Conservation (phyloP, 2,888 invertebrate genomes). For the Idaea aversata region DNA sequence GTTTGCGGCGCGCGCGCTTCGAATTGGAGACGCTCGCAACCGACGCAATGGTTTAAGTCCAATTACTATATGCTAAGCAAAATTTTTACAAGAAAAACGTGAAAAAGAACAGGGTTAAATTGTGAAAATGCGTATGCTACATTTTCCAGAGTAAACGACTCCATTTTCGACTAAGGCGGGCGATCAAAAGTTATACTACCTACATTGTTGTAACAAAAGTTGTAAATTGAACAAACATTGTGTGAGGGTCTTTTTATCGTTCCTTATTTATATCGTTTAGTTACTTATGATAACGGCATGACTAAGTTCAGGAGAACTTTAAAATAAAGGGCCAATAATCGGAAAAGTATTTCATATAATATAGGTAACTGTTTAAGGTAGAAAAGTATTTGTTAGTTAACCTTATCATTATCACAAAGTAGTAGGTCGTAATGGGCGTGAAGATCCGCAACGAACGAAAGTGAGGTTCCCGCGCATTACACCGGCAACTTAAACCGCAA, state of each 20-base stretch:
- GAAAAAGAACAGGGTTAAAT: conserved; percentile 16
- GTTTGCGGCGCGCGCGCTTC: conserved; percentile 46
- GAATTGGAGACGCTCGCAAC: conserved; percentile 4
- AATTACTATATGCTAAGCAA: conserved; percentile 44
- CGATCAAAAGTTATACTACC: background rate
- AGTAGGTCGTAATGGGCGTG: conserved; percentile 38
- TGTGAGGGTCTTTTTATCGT: background rate
- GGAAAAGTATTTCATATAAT: too few relatives aligned
- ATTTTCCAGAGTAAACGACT: background rate
- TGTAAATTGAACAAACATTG: too few relatives aligned
- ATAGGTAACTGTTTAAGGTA: too few relatives aligned
- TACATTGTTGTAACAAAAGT: too few relatives aligned
- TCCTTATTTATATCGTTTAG: background rate
- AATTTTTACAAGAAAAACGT: conserved; percentile 35
- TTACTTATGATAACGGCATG: background rate
- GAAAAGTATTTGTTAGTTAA: background rate
- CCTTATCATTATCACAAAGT: conserved; percentile 25
- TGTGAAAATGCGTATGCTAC: conserved; percentile 7
- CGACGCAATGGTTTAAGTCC: background rate
- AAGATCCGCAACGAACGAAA: conserved; percentile 66
- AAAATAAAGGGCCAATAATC: background rate
- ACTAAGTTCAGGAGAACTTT: background rate
- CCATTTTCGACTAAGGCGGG: background rate
- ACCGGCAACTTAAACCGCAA: conserved; percentile 50
- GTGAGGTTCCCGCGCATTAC: conserved; percentile 61